These are phyloP conservation scores for Lasioglossum vierecki DNA, from an alignment of 2,888 invertebrate species.

Conservation along the genomic window DNA sequence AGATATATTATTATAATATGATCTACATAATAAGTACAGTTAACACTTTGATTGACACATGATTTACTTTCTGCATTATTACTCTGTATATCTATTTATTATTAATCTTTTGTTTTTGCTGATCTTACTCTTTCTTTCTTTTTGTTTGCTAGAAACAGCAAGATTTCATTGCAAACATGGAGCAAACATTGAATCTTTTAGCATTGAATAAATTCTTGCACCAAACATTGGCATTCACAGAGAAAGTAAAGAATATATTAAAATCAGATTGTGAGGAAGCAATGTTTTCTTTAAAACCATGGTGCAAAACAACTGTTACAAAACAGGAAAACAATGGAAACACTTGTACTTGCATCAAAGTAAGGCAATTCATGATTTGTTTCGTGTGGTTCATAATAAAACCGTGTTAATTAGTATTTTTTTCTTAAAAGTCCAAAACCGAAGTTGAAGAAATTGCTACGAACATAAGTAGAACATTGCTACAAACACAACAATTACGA, in stretches of 20 bases:
- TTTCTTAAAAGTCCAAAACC: constrained; percentile 47
- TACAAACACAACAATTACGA: constrained; percentile 77
- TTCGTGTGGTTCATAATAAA: constrained; percentile 2
- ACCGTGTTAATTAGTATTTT: constrained; percentile 9
- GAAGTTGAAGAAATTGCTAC: constrained; percentile 75
- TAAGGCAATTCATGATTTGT: constrained; percentile 64
- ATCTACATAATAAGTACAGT: constrained; percentile 46
- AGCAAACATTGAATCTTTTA: constrained; percentile 61
- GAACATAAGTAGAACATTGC: constrained; percentile 76
- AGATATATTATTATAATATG: constrained; percentile 11
- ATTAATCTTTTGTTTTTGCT: constrained; percentile 35
- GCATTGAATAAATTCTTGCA: constrained; percentile 69
- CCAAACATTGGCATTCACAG: constrained; percentile 68
- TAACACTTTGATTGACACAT: constrained; percentile 73
- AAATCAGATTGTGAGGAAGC: constrained; percentile 78
- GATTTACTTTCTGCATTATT: constrained; percentile 31
- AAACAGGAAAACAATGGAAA: constrained; percentile 68
- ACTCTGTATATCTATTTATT: not conserved
- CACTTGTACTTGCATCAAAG: constrained; percentile 76
- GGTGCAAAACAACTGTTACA: constrained; percentile 71
- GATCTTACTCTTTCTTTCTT: constrained; percentile 36
- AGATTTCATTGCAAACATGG: constrained; percentile 31
- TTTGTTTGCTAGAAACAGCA: constrained; percentile 44
- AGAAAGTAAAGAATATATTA: constrained; percentile 73
- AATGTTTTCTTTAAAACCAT: constrained; percentile 76